These are phyloP conservation scores for Morpho deidamia DNA, from an alignment of 2,888 invertebrate genomes.

Conservation along the genomic window DNA sequence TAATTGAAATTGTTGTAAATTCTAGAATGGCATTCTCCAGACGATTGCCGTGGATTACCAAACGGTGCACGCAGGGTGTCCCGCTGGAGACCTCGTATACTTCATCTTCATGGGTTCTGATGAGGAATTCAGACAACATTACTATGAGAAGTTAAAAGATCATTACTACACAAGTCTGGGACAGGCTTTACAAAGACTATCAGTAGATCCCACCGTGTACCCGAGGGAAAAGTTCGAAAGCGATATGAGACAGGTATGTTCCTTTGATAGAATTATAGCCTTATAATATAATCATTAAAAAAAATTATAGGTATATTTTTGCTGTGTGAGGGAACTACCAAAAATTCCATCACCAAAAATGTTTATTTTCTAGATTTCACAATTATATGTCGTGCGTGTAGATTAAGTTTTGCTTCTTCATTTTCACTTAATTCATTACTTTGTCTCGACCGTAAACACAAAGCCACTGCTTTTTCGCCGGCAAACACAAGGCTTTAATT, in stretches of 20 bases:
- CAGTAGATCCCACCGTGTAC: slow-evolving; percentile 39
- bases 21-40: slow-evolving; percentile 39
- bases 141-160: slow-evolving; percentile 31
- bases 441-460: too few relatives aligned
- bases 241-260: slow-evolving; percentile 26
- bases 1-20: slow-evolving; percentile 4
- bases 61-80: slow-evolving; percentile 43
- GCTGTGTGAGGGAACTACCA: too few relatives aligned
- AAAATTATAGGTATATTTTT: too few relatives aligned
- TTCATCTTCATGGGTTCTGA: slow-evolving; percentile 52
- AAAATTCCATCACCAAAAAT: too few relatives aligned
- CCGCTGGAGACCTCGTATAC: slow-evolving; percentile 49
- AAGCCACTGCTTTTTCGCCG: too few relatives aligned
- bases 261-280: too few relatives aligned
- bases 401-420: too few relatives aligned
- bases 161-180: slow-evolving; percentile 36
- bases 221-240: slow-evolving; percentile 41
- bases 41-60: slow-evolving; percentile 52
- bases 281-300: too few relatives aligned
- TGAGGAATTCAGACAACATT: slow-evolving; percentile 40
- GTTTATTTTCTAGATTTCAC: too few relatives aligned
- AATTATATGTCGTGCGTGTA: too few relatives aligned
- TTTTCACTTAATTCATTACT: too few relatives aligned
- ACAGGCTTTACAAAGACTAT: slow-evolving; percentile 33
- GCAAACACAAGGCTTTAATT: too few relatives aligned